These are phyloP conservation scores for Ennomos fuscantarius DNA, from an alignment of 2,888 invertebrate species.

Conservation along the genomic window DNA sequence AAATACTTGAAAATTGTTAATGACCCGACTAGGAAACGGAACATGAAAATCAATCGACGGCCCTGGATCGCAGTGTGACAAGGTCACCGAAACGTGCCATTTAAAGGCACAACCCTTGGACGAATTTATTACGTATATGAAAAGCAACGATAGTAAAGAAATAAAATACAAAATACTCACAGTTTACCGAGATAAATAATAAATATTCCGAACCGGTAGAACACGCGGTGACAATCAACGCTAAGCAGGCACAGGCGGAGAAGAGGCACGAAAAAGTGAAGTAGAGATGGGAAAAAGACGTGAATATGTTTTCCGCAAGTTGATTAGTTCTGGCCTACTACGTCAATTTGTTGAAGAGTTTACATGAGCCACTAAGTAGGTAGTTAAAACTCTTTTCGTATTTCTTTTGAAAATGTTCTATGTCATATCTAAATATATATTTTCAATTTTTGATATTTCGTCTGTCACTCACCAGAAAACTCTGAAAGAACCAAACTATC, in stretches of 20 bases:
- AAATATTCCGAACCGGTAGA: conserved; percentile 55
- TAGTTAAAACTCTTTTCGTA: too few relatives aligned
- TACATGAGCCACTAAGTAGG: too few relatives aligned
- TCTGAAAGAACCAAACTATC: too few relatives aligned
- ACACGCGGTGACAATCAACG: conserved; percentile 62
- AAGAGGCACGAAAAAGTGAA: conserved; percentile 33
- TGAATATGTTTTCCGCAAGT: too few relatives aligned
- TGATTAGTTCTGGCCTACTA: too few relatives aligned
- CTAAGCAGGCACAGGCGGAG: conserved; percentile 36
- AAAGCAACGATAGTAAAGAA: background rate
- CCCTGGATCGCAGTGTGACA: conserved; percentile 21
- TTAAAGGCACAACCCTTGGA: background rate
- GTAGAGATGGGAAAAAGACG: background rate
- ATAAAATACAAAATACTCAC: conserved; percentile 49
- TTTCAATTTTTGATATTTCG: too few relatives aligned
- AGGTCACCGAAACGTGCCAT: conserved; percentile 28
- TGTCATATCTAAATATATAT: too few relatives aligned
- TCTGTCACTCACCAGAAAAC: too few relatives aligned
- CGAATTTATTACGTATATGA: background rate
- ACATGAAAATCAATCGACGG: conserved; percentile 34
- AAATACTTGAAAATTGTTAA: background rate
- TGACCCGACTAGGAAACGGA: conserved; percentile 1
- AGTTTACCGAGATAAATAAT: conserved; percentile 43
- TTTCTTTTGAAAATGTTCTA: too few relatives aligned
- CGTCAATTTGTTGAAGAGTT: too few relatives aligned